Conservation (phyloP, 1,140 invertebrate genomes). For the Oryctes rhinoceros region DNA sequence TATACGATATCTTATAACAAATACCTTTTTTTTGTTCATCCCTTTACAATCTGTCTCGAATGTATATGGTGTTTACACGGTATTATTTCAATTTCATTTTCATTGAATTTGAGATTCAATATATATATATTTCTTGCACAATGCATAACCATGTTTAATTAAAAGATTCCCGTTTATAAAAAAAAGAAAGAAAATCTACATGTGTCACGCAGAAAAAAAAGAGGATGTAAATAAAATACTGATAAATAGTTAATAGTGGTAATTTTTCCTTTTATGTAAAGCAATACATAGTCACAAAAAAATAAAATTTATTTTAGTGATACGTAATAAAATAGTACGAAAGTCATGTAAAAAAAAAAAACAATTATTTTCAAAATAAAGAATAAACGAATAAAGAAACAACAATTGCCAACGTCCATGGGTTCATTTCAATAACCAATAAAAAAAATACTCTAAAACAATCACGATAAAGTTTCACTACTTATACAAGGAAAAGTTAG, state of each 20-base stretch:
- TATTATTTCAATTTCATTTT: not conserved
- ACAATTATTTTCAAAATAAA: not conserved
- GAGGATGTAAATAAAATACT: conserved; percentile 16
- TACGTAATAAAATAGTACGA: not conserved
- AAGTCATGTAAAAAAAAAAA: not conserved
- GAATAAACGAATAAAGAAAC: not conserved
- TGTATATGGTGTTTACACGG: not conserved
- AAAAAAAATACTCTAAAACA: conserved; percentile 11
- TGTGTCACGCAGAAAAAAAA: conserved; percentile 2
- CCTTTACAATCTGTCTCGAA: not conserved
- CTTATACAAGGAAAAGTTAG: not conserved
- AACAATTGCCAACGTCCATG: not conserved
- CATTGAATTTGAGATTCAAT: conserved; percentile 27
- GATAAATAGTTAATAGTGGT: not conserved
- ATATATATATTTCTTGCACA: not conserved
- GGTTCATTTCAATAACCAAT: not conserved
- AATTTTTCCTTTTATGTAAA: not conserved
- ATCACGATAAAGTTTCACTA: not conserved
- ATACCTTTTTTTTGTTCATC: conserved; percentile 1
- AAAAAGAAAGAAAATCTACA: not conserved
- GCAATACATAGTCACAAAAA: too few relatives aligned
- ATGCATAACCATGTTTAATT: not conserved
- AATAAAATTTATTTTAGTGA: not conserved
- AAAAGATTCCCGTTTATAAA: not conserved
- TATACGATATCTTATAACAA: conserved; percentile 37